Evolutionary conservation across 1,140 invertebrate species (phyloP).

Genomic region (Pseudoatta argentina): DNA sequence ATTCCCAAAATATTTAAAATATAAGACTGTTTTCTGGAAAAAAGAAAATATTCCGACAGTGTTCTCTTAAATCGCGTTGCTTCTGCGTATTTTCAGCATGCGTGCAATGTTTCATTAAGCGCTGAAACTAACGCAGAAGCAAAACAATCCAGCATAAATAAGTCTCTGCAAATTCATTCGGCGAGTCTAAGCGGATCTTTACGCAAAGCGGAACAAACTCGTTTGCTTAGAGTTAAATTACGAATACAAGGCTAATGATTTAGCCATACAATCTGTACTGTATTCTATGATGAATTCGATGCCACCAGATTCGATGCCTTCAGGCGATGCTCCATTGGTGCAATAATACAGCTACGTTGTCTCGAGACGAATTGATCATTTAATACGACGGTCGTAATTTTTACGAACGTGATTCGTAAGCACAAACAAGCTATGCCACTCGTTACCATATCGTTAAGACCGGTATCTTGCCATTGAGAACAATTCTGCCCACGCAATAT

Average conservation of each 20-base stretch:
- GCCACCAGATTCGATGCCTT: background rate
- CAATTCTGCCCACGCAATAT: constrained; percentile 1
- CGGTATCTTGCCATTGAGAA: constrained; percentile 20
- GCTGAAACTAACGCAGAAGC: constrained; percentile 7
- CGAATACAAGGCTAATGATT: constrained; percentile 18
- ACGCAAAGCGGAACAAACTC: background rate
- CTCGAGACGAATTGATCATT: constrained; percentile 64
- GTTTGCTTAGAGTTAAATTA: constrained; percentile 3
- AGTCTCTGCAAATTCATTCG: background rate
- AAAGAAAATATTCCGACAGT: background rate
- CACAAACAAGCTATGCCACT: constrained; percentile 22
- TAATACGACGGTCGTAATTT: constrained; percentile 66
- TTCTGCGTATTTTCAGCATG: constrained; percentile 19
- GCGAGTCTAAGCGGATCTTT: background rate
- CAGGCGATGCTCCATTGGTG: constrained; percentile 15
- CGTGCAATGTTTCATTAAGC: constrained; percentile 42
- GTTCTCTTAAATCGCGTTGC: background rate
- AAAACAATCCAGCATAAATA: constrained; percentile 28
- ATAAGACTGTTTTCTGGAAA: background rate
- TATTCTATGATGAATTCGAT: background rate
- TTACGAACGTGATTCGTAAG: constrained; percentile 55
- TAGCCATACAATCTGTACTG: background rate
- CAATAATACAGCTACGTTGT: constrained; percentile 31
- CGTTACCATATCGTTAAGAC: constrained; percentile 39
- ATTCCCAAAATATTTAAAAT: background rate